Evolutionary conservation across 2,888 invertebrate genomes (phyloP), one percentile per base, ranked within the genome.

Genomic region (Sphaeridia pumilis): DNA sequence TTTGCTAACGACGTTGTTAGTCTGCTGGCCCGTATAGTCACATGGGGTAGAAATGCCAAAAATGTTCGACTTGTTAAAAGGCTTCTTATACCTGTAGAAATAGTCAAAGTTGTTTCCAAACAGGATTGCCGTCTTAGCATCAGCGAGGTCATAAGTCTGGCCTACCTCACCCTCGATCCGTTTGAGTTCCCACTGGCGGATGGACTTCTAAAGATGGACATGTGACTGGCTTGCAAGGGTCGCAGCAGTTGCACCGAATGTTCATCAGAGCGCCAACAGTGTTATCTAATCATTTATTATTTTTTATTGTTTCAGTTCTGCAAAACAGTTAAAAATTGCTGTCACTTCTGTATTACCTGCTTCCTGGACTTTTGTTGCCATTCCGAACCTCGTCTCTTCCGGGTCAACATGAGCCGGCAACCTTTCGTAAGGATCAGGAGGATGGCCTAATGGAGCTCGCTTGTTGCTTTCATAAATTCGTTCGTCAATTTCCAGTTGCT

Each of bases 401-500:
- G 69, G 69, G 55, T 73, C 69, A 65, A 74, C 68, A 44, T 71
- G 70, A 20, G 66, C 64, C 3, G 76, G 76, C 31, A 76, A 65
- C 43, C 71, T 70, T 3, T 72, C 69, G 47, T 67, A 63, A 20
- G 69, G 70, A 67, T 76, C 74, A 45, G 70, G 67, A 12, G 66
- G 63, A 65, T 67, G 72, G 25, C 76, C 75, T 17, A 74, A 56
- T 58, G 70, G 67, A 58, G 70, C 68, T 46, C 72, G 69, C 73
- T 74, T 75, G 54, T 73, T 74, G 14, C 73, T 70, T 28, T 67
- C 67, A 59, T 72, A 74, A n/a, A 71, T 66, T 1, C 75, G 74
- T 57, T 75, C 73, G 60, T 69, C 69, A 45, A 76, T 66, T 58
- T 76, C 74, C 5, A 67, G 67, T n/a, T 73, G 67, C 24, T 75